phyloP scores from a whole-genome alignment of 2,113 vertebrate genomes.

The Elephantulus edwardii region DNA sequence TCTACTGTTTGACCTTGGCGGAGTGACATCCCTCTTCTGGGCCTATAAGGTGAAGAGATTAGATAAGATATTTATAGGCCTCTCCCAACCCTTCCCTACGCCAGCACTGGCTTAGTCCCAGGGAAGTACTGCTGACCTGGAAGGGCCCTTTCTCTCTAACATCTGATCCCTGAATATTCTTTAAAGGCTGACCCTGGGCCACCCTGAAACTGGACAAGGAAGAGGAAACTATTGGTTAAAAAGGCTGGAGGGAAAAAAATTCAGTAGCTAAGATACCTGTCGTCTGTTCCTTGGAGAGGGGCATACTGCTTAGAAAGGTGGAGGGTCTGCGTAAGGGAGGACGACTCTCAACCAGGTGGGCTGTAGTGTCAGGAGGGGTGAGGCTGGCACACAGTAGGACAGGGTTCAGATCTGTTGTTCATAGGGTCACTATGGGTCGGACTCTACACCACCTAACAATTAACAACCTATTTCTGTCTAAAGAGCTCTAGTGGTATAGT shows the following conservation, averaged over 20 bases:
- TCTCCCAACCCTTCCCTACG: neutral
- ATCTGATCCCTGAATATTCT: neutral
- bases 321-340: too few species aligned
- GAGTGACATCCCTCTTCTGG: neutral
- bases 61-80: neutral
- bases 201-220: neutral
- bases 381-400: too few species aligned
- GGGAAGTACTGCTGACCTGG: neutral
- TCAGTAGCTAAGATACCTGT: neutral
- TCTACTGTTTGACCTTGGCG: neutral
- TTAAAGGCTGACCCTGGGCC: neutral
- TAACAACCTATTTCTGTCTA: too few species aligned
- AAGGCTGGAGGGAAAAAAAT: neutral
- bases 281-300: accelerated
- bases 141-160: neutral
- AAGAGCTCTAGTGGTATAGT: too few species aligned
- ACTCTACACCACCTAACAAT: too few species aligned
- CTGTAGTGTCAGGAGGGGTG: too few species aligned
- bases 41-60: neutral
- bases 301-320: too few species aligned
- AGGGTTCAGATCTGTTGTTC: too few species aligned
- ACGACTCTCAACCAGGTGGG: too few species aligned
- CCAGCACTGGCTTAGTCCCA: too few species aligned
- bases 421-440: too few species aligned
- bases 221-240: neutral